These are phyloP conservation scores for Clostera curtula DNA, from an alignment of 2,888 invertebrate genomes.

Conservation along the genomic window DNA sequence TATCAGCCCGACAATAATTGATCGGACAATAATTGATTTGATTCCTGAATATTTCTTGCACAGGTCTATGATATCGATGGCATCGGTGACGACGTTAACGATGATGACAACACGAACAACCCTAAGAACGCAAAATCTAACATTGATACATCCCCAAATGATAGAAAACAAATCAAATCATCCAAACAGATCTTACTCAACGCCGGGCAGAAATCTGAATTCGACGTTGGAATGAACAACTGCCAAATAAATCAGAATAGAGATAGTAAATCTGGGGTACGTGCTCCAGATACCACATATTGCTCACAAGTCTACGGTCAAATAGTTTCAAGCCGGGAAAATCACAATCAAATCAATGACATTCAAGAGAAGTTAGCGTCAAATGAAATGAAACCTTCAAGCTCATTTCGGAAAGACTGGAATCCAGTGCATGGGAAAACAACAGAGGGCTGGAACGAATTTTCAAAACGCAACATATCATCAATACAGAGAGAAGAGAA, in stretches of 20 bases:
- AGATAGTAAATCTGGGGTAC: constrained; percentile 40
- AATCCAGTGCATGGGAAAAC: constrained; percentile 47
- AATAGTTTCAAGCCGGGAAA: constrained; percentile 63
- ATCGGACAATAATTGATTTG: no score
- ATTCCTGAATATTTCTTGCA: constrained; percentile 19
- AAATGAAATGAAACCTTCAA: constrained; percentile 57
- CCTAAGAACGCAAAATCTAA: constrained; percentile 19
- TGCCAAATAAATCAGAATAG: constrained; percentile 54
- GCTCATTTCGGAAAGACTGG: constrained; percentile 60
- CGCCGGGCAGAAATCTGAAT: constrained; percentile 66
- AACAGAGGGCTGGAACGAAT: constrained; percentile 60
- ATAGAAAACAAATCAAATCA: constrained; percentile 54
- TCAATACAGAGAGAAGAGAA: constrained; percentile 51
- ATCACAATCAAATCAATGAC: constrained; percentile 66
- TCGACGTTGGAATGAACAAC: constrained; percentile 70
- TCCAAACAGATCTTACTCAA: constrained; percentile 67
- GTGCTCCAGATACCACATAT: constrained; percentile 56
- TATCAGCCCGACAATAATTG: no score
- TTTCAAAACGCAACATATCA: constrained; percentile 55
- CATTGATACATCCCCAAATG: constrained; percentile 31
- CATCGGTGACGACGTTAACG: constrained; percentile 50
- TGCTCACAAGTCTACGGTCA: constrained; percentile 69
- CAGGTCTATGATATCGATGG: constrained; percentile 71
- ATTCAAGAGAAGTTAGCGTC: constrained; percentile 60
- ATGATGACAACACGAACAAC: constrained; percentile 44